Evolutionary conservation across 2,113 vertebrate species (phyloP).

Genomic region (Halcyon malimbica): DNA sequence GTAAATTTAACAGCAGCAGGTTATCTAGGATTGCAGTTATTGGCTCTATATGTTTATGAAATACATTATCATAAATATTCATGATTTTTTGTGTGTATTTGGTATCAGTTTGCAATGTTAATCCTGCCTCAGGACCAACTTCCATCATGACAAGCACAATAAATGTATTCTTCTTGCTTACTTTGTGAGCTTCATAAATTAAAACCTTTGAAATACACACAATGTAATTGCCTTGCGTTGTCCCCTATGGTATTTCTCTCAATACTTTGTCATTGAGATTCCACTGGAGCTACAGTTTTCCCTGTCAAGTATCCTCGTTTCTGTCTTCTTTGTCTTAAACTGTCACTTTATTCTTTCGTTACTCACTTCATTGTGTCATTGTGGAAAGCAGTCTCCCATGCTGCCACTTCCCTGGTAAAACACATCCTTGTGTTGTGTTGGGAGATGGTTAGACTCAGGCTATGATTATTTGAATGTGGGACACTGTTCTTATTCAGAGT

Average conservation of each 20-base stretch:
- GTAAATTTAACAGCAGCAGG: not conserved
- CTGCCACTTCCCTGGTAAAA: not conserved
- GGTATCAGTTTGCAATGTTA: constrained; percentile 13
- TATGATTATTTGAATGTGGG: not conserved
- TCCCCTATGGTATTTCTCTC: not conserved
- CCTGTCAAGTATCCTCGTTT: not conserved
- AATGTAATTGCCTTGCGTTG: not conserved
- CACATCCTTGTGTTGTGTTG: not conserved
- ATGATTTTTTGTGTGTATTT: not conserved
- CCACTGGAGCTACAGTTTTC: not conserved
- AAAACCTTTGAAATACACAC: constrained; percentile 6
- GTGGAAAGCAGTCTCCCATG: not conserved
- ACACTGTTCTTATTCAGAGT: not conserved
- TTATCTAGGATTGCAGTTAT: constrained; percentile 15
- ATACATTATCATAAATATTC: constrained; percentile 54
- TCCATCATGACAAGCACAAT: not conserved
- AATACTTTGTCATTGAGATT: not conserved
- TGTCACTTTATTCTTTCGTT: constrained; percentile 1
- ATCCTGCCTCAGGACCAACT: constrained; percentile 23
- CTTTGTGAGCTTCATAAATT: constrained; percentile 6
- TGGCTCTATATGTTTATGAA: constrained; percentile 32
- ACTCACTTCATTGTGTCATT: not conserved
- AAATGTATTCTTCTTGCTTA: not conserved
- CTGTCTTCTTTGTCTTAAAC: not conserved
- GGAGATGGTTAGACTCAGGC: not conserved